phyloP scores from a whole-genome alignment of 2,113 vertebrate genomes.

The Triplophysa siluroides region DNA sequence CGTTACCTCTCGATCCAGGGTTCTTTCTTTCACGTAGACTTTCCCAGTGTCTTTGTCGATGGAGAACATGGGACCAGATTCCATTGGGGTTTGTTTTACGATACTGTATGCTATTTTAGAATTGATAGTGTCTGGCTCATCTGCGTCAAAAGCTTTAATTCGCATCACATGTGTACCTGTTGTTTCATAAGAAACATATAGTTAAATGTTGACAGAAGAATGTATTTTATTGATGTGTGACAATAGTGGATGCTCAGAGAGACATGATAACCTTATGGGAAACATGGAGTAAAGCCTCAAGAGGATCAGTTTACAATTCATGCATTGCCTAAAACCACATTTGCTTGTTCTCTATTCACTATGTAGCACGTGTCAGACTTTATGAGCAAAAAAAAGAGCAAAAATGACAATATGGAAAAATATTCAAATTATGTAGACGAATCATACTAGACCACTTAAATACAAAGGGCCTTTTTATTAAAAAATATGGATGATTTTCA shows the following conservation, averaged over 20 bases:
- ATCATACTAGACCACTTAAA: too few species aligned
- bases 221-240: not conserved
- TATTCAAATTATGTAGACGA: too few species aligned
- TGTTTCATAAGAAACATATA: conserved; percentile 9
- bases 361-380: too few species aligned
- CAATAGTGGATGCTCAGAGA: not conserved
- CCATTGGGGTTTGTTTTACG: conserved; percentile 65
- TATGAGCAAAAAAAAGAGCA: too few species aligned
- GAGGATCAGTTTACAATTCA: too few species aligned
- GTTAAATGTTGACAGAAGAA: conserved; percentile 31
- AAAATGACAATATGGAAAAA: too few species aligned
- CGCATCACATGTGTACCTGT: conserved; percentile 67
- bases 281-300: too few species aligned
- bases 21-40: conserved; percentile 63
- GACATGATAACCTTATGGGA: not conserved
- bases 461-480: too few species aligned
- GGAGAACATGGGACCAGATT: conserved; percentile 59
- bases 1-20: conserved; percentile 73
- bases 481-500: too few species aligned
- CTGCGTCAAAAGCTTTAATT: conserved; percentile 65
- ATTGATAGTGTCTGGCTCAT: conserved; percentile 63
- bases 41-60: conserved; percentile 65
- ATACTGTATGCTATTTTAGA: conserved; percentile 68
- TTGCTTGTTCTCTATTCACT: too few species aligned
- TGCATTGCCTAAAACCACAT: too few species aligned